phyloP scores from a whole-genome alignment of 2,888 invertebrate genomes.

The Tenodera sinensis region DNA sequence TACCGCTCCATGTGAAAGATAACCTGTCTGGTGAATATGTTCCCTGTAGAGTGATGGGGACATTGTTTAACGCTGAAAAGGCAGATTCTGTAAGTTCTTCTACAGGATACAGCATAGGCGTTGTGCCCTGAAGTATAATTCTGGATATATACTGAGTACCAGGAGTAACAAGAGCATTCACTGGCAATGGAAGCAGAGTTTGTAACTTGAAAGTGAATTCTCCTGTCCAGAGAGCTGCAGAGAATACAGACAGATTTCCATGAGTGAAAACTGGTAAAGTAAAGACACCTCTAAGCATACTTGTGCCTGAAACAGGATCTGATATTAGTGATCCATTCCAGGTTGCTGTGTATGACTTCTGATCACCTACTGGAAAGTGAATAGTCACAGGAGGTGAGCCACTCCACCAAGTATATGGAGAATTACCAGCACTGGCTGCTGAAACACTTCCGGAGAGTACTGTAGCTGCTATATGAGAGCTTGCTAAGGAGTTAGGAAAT shows the following conservation, averaged over 20 bases:
- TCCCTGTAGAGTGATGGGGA: constrained; percentile 29
- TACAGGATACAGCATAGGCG: neutral
- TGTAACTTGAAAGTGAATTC: neutral
- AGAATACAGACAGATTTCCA: neutral
- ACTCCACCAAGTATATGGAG: neutral
- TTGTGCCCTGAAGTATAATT: neutral
- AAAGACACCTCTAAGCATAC: neutral
- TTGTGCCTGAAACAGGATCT: neutral
- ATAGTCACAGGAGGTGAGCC: neutral
- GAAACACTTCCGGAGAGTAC: neutral
- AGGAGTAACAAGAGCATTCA: neutral
- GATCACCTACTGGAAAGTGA: constrained; percentile 5
- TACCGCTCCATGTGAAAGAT: constrained; percentile 31
- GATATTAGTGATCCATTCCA: neutral
- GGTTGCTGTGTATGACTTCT: neutral
- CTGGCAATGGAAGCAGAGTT: neutral
- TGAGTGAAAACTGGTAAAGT: neutral
- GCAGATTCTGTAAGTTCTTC: neutral
- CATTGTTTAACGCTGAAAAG: neutral
- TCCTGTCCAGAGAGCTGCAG: neutral
- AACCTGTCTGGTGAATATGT: constrained; percentile 29
- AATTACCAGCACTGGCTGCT: neutral
- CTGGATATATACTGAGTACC: neutral
- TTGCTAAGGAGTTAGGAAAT: neutral
- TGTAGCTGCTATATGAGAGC: neutral